phyloP scores from a whole-genome alignment of 2,113 vertebrate species.

The Dendrocopos noguchii region DNA sequence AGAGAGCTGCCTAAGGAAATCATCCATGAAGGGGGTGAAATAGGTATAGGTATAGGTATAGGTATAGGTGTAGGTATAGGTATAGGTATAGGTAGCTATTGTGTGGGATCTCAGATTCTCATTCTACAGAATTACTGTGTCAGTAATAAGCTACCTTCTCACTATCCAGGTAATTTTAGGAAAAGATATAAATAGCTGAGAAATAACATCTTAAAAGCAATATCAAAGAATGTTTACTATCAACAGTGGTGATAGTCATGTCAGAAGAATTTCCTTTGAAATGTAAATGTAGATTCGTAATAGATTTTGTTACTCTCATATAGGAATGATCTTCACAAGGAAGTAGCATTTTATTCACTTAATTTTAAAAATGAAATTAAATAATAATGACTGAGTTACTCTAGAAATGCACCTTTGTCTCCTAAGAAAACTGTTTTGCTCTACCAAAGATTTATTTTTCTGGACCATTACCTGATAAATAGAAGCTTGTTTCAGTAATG shows the following conservation, averaged over 20 bases:
- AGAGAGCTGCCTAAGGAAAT: neutral
- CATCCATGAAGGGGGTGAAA: neutral
- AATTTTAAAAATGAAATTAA: neutral
- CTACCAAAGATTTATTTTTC: constrained; percentile 27
- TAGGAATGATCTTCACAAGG: neutral
- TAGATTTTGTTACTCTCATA: neutral
- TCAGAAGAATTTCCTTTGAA: neutral
- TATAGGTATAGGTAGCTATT: neutral
- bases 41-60: neutral
- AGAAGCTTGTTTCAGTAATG: constrained; percentile 63
- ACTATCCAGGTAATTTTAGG: neutral
- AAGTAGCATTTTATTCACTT: neutral
- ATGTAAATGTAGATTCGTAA: neutral
- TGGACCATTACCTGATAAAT: constrained; percentile 33
- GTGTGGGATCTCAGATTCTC: neutral
- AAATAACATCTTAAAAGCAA: neutral
- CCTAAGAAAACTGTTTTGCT: neutral
- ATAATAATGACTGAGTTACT: neutral
- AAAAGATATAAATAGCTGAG: neutral
- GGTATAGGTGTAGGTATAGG: neutral
- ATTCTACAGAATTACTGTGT: neutral
- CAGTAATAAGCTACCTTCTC: neutral
- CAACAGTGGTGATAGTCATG: neutral
- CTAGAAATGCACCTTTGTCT: neutral
- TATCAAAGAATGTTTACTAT: neutral